These are phyloP conservation scores for Yponomeuta malinellus DNA, from an alignment of 2,888 invertebrate genomes.

Conservation along the genomic window DNA sequence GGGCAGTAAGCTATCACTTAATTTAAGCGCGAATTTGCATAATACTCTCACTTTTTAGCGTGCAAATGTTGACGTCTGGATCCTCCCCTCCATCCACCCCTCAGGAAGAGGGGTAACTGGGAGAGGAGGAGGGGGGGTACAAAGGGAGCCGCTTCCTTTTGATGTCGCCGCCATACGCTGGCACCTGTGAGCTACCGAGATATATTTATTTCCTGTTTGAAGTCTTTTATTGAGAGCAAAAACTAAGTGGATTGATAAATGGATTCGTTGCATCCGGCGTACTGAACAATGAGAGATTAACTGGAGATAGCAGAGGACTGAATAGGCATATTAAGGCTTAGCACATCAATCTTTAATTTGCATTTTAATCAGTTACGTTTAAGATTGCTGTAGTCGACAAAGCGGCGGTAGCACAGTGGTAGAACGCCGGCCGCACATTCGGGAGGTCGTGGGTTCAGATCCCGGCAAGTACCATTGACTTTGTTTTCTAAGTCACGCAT, in stretches of 20 bases:
- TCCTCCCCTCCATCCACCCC: slow-evolving; percentile 3
- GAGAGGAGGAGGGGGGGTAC: slow-evolving; percentile 28
- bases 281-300: background rate
- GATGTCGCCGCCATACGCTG: slow-evolving; percentile 39
- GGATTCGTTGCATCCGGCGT: slow-evolving; percentile 6
- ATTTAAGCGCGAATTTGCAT: background rate
- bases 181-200: slow-evolving; percentile 43
- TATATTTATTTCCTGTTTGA: slow-evolving; percentile 1
- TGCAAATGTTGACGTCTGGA: slow-evolving; percentile 49
- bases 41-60: slow-evolving; percentile 36
- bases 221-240: slow-evolving; percentile 15
- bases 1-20: background rate
- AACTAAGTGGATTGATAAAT: slow-evolving; percentile 13
- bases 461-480: no score
- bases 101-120: slow-evolving; percentile 20
- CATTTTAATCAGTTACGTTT: no score
- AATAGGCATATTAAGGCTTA: background rate
- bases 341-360: no score
- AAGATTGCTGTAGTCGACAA: no score
- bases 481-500: no score
- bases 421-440: no score
- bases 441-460: no score
- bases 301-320: background rate
- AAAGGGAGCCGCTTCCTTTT: slow-evolving; percentile 53
- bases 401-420: no score